Evolutionary conservation across 2,888 invertebrate genomes (phyloP).

Genomic region (Thysanoteuthis rhombus): DNA sequence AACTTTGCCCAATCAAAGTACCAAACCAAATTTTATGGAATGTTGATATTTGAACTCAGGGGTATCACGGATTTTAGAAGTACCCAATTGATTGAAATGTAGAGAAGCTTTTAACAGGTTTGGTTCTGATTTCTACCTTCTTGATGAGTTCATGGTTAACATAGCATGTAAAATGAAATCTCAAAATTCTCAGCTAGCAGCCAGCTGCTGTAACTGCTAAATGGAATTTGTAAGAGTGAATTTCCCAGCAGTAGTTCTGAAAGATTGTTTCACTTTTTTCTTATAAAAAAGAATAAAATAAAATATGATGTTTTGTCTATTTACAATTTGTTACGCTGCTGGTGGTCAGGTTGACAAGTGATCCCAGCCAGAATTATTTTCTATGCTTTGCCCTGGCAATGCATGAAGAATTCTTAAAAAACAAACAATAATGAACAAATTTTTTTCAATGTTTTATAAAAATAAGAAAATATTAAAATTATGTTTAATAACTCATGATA

Average conservation of each 20-base stretch:
- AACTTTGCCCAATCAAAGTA: background rate
- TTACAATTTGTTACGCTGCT: background rate
- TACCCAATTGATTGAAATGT: background rate
- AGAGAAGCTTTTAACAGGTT: background rate
- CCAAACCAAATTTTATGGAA: background rate
- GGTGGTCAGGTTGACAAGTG: background rate
- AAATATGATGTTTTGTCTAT: background rate
- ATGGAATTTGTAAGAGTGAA: background rate
- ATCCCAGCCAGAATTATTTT: background rate
- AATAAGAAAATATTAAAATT: background rate
- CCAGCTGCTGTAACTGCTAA: too few species aligned
- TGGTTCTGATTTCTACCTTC: background rate
- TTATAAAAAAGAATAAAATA: too few species aligned
- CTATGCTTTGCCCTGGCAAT: too few species aligned
- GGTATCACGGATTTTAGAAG: background rate
- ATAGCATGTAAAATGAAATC: background rate
- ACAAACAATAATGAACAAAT: too few species aligned
- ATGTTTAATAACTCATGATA: background rate
- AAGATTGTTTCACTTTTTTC: too few species aligned
- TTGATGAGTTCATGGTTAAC: background rate
- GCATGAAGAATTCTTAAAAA: too few species aligned
- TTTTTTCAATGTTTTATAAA: background rate
- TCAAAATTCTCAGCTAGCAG: background rate
- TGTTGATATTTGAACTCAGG: constrained; percentile 12
- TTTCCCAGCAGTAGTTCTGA: background rate